Evolutionary conservation across 2,888 invertebrate genomes (phyloP), one percentile per base, ranked within the genome.

Genomic region (Lithosia quadra): DNA sequence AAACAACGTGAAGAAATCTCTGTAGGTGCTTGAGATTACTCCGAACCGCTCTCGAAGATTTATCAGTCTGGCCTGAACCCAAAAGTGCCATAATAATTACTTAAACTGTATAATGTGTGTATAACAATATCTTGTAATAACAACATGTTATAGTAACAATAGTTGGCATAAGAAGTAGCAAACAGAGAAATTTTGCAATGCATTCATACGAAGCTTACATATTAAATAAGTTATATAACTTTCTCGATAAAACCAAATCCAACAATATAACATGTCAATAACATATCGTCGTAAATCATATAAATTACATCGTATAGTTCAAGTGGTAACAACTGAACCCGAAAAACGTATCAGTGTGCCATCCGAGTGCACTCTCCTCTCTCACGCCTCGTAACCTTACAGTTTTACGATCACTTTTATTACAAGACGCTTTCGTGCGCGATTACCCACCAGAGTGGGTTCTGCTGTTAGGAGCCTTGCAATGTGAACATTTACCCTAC

Each of bases 381-480:
- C 92, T 92, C 90, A 84, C 90, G 86, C 91, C 88, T 93, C 94
- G 93, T 94, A 93, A 94, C 92, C 90, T 93, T 92, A 93, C 92
- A 91, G 92, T 93, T 94, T 94, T 94, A 94, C 91, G 94, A 92
- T 86, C 91, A 84, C 90, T 94, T 94, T 94, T 94, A 95, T 94
- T 94, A 92, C 94, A 89, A 92, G 92, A 93, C 94, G 94, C 94
- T 95, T 95, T 95, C 94, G 93, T 94, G 93, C 93, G 85, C 94
- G 94, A 95, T 94, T 94, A 95, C 94, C 94, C 94, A 92, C 93
- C 87, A 88, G 94, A 95, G 94, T 95, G 94, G 93, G 94, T 94
- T 95, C 94, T 91, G 94, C 93, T 95, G 94, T 95, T 93, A 94
- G 90, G 83, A 85, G 85, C 91, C 92, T 90, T 85, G 83, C 80